Base-by-base conservation (phyloP, 2,113 vertebrate genomes). In the Pandion haliaetus region DNA sequence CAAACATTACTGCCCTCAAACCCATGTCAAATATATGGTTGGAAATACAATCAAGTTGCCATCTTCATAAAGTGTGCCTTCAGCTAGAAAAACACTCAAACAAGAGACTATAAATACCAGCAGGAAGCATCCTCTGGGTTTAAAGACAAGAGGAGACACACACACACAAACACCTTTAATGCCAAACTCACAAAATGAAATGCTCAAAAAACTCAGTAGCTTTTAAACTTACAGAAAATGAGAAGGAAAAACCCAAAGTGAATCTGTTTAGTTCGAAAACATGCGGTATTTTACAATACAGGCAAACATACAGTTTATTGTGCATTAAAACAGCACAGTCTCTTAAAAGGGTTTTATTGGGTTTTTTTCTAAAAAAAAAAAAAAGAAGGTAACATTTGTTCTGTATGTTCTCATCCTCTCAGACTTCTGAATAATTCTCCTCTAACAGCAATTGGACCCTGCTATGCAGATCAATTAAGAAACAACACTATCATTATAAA, bases 361-460 rank as follows among this genome's bases (percentile, higher is more conserved):
- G 4, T 16, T 69, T 83, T 79, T 79, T 57, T 11, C 34, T 52
- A 24, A 26, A 26, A 61, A 91, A 86, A 82, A 42, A 85, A 40
- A 86, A 69, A 38, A 79, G 10, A 87, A 89, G 58, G 66, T 62
- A 94, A 72, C 19, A 16, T 67, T 90, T 55, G 54, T 67, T 74
- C 58, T 93, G 36, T 80, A 54, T 50, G 42, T 81, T 87, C 91
- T 91, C 54, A 97, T 95, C 86, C 86, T 90, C 94, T 96, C 94
- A 73, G 90, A 95, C 70, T 97, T 88, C 73, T 15, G 63, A 86
- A 82, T 88, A 96, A 97, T 92, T 96, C 74, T 47, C 49, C 66
- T 96, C 62, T 67, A 85, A 15, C 49, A 83, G 78, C 91, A 85
- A 72, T 82, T 66, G 71, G 84, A 70, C 78, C 84, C 94, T 55